These are phyloP conservation scores for Nyctalus aviator DNA, from an alignment of 2,797 vertebrate species.

Conservation along the genomic window DNA sequence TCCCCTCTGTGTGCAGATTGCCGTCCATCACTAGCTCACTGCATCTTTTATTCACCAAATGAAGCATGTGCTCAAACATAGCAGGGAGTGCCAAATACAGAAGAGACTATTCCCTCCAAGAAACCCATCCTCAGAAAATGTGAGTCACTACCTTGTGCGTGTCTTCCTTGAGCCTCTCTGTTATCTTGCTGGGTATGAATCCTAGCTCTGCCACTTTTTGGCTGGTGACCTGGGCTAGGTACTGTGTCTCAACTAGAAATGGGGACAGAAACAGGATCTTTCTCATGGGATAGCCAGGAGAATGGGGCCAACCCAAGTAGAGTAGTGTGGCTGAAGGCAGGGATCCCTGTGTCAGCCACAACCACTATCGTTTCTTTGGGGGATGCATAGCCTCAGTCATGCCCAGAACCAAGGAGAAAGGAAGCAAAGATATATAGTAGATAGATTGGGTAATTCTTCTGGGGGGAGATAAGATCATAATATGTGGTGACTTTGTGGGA, in stretches of 20 bases:
- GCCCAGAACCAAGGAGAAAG: neutral
- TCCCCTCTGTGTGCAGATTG: neutral
- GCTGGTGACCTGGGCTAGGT: neutral
- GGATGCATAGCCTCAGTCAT: neutral
- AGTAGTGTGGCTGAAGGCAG: neutral
- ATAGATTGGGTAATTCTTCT: neutral
- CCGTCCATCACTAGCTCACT: neutral
- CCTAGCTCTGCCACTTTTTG: neutral
- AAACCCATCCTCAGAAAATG: neutral
- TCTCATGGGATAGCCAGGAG: neutral
- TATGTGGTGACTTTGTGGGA: neutral
- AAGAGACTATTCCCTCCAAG: neutral
- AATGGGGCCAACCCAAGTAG: neutral
- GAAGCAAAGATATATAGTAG: neutral
- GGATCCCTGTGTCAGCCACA: fast-evolving
- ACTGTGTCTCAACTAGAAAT: neutral
- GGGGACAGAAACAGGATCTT: neutral
- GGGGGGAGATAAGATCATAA: neutral
- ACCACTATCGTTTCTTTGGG: neutral
- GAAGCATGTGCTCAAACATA: no score
- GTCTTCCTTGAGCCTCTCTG: neutral
- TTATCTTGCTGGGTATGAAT: neutral
- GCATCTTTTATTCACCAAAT: neutral
- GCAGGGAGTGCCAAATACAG: neutral
- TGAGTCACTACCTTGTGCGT: neutral